These are phyloP conservation scores for Pristionchus fissidentatus DNA, from an alignment of 2,888 invertebrate species.

Conservation along the genomic window DNA sequence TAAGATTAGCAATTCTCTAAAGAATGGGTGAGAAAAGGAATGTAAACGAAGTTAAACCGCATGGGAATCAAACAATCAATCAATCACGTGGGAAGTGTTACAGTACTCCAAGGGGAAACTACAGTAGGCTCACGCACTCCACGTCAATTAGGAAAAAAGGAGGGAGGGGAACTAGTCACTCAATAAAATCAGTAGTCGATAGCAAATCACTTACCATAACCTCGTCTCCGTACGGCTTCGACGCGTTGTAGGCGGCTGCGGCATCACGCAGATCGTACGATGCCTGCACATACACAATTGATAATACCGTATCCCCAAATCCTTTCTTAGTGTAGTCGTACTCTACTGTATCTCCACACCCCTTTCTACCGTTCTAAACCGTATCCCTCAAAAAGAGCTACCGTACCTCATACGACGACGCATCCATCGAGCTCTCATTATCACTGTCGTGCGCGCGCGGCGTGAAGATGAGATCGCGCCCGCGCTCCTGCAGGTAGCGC, in stretches of 20 bases:
- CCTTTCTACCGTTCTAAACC: too few species aligned
- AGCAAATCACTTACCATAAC: background rate
- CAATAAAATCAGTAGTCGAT: background rate
- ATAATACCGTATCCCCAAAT: background rate
- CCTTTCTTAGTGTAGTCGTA: too few species aligned
- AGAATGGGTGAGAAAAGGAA: too few species aligned
- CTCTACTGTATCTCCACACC: background rate
- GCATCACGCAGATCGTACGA: background rate
- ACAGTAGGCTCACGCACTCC: background rate
- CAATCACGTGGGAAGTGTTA: too few species aligned
- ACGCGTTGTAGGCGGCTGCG: background rate
- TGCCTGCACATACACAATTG: background rate
- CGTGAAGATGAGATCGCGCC: background rate
- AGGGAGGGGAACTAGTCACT: background rate
- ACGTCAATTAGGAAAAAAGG: background rate
- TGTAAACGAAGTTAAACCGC: background rate
- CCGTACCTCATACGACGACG: background rate
- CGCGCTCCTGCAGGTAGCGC: constrained; percentile 26
- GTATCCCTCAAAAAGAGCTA: too few species aligned
- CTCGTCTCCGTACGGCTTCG: constrained; percentile 29
- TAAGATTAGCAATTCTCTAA: background rate
- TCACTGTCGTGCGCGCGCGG: background rate
- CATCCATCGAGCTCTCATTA: constrained; percentile 5
- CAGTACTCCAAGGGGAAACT: too few species aligned
- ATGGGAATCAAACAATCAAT: background rate